phyloP scores from a whole-genome alignment of 2,888 invertebrate genomes.

The Erebia ligea region DNA sequence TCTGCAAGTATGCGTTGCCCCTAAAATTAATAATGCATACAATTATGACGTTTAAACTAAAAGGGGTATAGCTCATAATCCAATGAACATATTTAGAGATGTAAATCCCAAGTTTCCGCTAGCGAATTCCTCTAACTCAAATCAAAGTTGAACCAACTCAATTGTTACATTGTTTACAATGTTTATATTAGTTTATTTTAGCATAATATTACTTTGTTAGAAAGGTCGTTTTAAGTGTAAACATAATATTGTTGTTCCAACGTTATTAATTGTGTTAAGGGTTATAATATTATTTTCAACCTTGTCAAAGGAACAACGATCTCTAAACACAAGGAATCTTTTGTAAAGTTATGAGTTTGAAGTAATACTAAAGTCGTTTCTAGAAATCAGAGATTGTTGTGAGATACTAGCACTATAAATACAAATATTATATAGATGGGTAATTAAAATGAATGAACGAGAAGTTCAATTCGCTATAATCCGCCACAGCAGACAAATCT shows the following conservation, averaged over 20 bases:
- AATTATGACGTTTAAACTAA: neutral
- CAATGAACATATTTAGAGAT: neutral
- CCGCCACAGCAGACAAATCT: no score
- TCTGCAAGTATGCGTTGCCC: neutral
- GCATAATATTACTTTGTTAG: slow-evolving; percentile 12
- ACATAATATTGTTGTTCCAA: slow-evolving; percentile 5
- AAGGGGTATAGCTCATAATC: neutral
- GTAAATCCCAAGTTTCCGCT: slow-evolving; percentile 24
- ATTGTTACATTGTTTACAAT: slow-evolving; percentile 35
- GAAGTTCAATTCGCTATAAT: no score
- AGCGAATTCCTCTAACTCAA: slow-evolving; percentile 35
- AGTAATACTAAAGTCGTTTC: no score
- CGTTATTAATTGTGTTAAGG: neutral
- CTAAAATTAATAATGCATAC: neutral
- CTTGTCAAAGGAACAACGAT: neutral
- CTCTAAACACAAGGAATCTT: neutral
- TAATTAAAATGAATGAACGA: no score
- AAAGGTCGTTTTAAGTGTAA: slow-evolving; percentile 17
- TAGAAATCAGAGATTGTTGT: no score
- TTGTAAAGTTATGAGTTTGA: neutral
- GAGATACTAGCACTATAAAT: no score
- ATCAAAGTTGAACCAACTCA: slow-evolving; percentile 36
- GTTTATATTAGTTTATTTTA: slow-evolving; percentile 28
- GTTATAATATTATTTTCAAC: neutral
- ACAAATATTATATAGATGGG: no score